Evolutionary conservation across 2,113 vertebrate genomes (phyloP).

Genomic region (Hoplias malabaricus): DNA sequence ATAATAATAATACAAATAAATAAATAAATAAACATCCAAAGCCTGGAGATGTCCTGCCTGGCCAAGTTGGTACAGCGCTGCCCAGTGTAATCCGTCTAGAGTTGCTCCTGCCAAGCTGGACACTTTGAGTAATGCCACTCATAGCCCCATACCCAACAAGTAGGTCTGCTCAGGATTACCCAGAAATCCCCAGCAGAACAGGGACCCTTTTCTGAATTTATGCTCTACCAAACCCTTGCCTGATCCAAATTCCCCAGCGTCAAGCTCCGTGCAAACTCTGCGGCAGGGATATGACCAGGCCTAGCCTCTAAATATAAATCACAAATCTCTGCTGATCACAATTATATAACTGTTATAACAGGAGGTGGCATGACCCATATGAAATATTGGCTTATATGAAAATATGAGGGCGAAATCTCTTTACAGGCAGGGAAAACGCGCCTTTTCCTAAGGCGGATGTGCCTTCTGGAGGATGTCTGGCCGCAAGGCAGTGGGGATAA

Average conservation of each 20-base stretch:
- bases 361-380: slow-evolving; percentile 19
- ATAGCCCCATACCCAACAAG: slow-evolving; percentile 50
- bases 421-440: background rate
- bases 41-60: slow-evolving; percentile 31
- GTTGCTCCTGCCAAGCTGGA: slow-evolving; percentile 60
- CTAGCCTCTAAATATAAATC: slow-evolving; percentile 35
- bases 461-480: slow-evolving; percentile 2
- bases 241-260: slow-evolving; percentile 36
- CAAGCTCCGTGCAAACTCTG: slow-evolving; percentile 5
- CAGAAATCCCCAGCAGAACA: slow-evolving; percentile 38
- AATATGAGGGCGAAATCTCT: slow-evolving; percentile 2
- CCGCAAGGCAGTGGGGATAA: background rate
- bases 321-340: slow-evolving; percentile 37
- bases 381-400: background rate
- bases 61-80: slow-evolving; percentile 46
- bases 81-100: slow-evolving; percentile 64
- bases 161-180: slow-evolving; percentile 47
- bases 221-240: slow-evolving; percentile 23
- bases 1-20: background rate
- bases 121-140: slow-evolving; percentile 58
- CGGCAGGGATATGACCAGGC: background rate
- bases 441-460: background rate
- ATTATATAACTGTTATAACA: slow-evolving; percentile 37
- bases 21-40: background rate
- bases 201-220: slow-evolving; percentile 41